These are phyloP conservation scores for Stercorarius parasiticus DNA, from an alignment of 2,113 vertebrate genomes.

Conservation along the genomic window DNA sequence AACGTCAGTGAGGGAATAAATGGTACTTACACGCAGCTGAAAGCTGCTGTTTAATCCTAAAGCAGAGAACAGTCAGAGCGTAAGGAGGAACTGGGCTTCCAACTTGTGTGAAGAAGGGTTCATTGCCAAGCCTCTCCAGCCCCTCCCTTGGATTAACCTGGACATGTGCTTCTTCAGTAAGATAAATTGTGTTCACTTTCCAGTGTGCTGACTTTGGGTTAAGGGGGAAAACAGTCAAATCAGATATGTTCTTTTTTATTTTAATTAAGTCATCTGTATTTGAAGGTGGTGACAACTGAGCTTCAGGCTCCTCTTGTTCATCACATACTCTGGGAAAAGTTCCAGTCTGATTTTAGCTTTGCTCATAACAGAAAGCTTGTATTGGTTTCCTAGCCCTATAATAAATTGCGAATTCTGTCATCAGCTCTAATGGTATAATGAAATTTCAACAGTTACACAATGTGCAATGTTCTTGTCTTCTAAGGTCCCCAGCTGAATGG, in stretches of 20 bases:
- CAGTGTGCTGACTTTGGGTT: constrained; percentile 4
- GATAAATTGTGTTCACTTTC: constrained; percentile 23
- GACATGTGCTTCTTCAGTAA: background rate
- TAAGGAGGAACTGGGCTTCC: background rate
- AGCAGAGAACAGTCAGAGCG: background rate
- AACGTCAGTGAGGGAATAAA: background rate
- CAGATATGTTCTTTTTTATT: constrained; percentile 44
- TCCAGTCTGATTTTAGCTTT: constrained; percentile 63
- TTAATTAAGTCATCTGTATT: constrained; percentile 65
- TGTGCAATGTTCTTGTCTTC: background rate
- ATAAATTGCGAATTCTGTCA: constrained; percentile 60
- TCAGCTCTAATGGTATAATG: constrained; percentile 32
- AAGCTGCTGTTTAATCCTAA: background rate
- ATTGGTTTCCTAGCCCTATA: constrained; percentile 30
- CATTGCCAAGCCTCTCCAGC: background rate
- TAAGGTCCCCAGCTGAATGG: background rate
- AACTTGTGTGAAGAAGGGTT: background rate
- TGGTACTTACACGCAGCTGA: background rate
- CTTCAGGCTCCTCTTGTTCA: constrained; percentile 48
- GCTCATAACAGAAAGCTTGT: constrained; percentile 48
- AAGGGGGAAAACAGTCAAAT: constrained; percentile 16
- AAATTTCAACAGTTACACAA: constrained; percentile 37
- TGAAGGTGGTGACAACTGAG: constrained; percentile 68
- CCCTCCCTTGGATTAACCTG: constrained; percentile 10
- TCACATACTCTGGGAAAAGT: constrained; percentile 38